phyloP scores from a whole-genome alignment of 2,888 invertebrate species.

The Gastrophysa polygoni region DNA sequence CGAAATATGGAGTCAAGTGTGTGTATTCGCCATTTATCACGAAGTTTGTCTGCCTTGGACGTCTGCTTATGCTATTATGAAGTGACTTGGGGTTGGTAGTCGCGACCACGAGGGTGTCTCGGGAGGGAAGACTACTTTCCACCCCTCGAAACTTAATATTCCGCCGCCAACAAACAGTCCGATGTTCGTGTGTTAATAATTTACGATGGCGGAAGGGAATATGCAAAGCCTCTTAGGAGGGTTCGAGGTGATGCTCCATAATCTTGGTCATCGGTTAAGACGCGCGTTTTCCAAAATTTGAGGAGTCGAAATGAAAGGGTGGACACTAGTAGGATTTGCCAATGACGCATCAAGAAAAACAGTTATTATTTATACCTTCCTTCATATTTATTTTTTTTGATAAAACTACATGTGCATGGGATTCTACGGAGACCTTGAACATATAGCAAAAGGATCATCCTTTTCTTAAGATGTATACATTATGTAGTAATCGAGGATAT shows the following conservation, averaged over 20 bases:
- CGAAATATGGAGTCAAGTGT: constrained; percentile 34
- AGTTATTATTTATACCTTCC: no score
- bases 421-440: no score
- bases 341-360: no score
- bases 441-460: no score
- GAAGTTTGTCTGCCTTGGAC: constrained; percentile 46
- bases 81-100: constrained; percentile 43
- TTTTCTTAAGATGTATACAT: no score
- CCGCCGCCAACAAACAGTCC: constrained; percentile 23
- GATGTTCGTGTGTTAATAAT: constrained; percentile 35
- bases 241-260: neutral
- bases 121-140: constrained; percentile 18
- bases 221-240: constrained; percentile 14
- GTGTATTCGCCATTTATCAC: constrained; percentile 49
- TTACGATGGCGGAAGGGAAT: constrained; percentile 30
- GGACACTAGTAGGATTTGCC: no score
- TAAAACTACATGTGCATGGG: no score
- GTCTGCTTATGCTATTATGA: constrained; percentile 51
- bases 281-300: neutral
- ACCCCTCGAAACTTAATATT: constrained; percentile 32
- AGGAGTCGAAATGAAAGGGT: no score
- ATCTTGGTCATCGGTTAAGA: neutral
- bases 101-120: constrained; percentile 20
- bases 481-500: no score
- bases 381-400: no score